Evolutionary conservation across 2,113 vertebrate species (phyloP).

Genomic region (Pampusana beccarii): DNA sequence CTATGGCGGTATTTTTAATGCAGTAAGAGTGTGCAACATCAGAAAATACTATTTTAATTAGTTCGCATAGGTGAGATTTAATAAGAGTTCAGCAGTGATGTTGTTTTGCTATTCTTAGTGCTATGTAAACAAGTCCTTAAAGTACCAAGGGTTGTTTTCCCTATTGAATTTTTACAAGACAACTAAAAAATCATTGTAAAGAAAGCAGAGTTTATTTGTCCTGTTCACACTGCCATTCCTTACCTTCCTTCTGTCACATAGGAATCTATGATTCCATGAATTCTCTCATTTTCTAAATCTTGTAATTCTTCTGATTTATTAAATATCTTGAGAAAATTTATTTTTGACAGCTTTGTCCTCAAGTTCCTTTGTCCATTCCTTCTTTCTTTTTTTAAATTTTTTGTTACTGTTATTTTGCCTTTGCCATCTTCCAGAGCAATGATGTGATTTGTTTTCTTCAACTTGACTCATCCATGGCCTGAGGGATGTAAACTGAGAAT

Average conservation of each 20-base stretch:
- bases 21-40: neutral
- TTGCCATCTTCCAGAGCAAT: neutral
- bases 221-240: neutral
- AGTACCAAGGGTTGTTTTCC: neutral
- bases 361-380: neutral
- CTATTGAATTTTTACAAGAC: neutral
- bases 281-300: neutral
- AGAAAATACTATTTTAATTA: neutral
- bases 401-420: neutral
- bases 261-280: neutral
- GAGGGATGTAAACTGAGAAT: neutral
- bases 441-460: neutral
- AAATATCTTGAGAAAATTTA: neutral
- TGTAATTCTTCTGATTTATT: neutral
- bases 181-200: neutral
- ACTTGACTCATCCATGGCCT: neutral
- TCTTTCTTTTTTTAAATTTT: neutral
- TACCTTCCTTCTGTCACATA: fast-evolving
- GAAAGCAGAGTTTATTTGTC: neutral
- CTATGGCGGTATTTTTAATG: neutral
- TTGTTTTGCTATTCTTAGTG: neutral
- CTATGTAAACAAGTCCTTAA: neutral
- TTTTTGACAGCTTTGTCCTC: neutral
- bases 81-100: neutral
- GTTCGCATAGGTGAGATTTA: fast-evolving